phyloP scores from a whole-genome alignment of 92 coral and sea anemone species.

The Porites cylindrica region DNA sequence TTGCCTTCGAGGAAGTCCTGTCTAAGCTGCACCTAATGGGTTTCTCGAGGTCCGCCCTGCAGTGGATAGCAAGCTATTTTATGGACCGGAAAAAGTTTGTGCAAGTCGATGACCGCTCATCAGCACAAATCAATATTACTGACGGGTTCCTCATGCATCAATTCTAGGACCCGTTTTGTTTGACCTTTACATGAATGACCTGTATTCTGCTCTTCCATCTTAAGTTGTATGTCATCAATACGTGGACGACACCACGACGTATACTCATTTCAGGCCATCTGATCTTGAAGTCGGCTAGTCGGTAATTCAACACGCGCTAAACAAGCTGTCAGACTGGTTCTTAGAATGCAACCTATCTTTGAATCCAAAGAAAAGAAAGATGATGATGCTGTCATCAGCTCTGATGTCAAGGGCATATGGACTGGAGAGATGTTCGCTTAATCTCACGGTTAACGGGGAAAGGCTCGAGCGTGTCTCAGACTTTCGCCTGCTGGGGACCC shows the following conservation, averaged over 20 bases:
- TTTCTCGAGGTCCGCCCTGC: conserved; percentile 24
- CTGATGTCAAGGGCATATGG: conserved; percentile 25
- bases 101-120: conserved; percentile 20
- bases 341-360: conserved; percentile 22
- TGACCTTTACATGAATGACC: conserved; percentile 34
- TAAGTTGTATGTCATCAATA: conserved; percentile 21
- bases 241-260: conserved; percentile 35
- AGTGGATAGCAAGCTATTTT: conserved; percentile 20
- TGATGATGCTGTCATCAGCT: conserved; percentile 27
- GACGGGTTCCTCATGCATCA: conserved; percentile 30
- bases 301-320: conserved; percentile 19
- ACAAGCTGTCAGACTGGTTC: conserved; percentile 25
- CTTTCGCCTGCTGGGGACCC: conserved; percentile 41
- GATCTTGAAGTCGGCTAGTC: conserved; percentile 16
- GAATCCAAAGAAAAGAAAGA: conserved; percentile 41
- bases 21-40: conserved; percentile 16
- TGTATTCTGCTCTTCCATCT: conserved; percentile 13
- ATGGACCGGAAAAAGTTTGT: conserved; percentile 14
- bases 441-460: conserved; percentile 20
- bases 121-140: conserved; percentile 12
- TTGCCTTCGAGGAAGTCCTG: conserved; percentile 9
- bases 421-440: too few relatives aligned
- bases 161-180: conserved; percentile 29
- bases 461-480: neutral
- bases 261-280: conserved; percentile 20